Percentiles rank a stretch among this genome's conserved stretches.
Evolutionary conservation across 2,113 vertebrate genomes (phyloP).

Genomic region (Vidua chalybeata): DNA sequence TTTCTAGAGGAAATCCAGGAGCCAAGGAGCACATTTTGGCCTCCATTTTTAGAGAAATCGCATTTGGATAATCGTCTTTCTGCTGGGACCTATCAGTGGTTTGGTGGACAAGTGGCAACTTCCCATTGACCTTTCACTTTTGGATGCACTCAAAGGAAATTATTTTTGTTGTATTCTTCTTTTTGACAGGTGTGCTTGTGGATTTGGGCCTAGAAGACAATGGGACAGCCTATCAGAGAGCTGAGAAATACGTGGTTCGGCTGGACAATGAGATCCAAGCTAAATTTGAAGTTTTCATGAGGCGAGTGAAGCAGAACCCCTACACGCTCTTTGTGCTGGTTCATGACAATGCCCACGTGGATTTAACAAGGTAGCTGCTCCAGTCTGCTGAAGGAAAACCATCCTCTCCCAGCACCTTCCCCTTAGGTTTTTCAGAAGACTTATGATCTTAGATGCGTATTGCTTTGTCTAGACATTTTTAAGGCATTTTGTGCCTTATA

Average conservation of each 20-base stretch:
- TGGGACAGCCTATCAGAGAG: conserved; percentile 81
- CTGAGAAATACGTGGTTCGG: conserved; percentile 92
- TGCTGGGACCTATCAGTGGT: background rate
- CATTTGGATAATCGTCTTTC: background rate
- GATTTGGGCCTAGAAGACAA: conserved; percentile 93
- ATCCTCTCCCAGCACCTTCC: background rate
- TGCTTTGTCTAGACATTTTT: background rate
- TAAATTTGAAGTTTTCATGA: conserved; percentile 96
- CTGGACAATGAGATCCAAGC: conserved; percentile 89
- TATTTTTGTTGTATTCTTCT: background rate
- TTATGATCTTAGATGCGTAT: fast-evolving
- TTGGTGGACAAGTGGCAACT: background rate
- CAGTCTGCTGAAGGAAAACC: background rate
- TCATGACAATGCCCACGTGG: conserved; percentile 94
- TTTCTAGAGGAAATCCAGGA: background rate
- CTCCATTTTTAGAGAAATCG: background rate
- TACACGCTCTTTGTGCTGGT: conserved; percentile 96
- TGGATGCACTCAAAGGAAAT: background rate
- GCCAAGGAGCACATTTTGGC: background rate
- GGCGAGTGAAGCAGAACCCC: conserved; percentile 92
- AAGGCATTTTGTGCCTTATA: background rate
- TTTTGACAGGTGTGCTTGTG: conserved; percentile 87
- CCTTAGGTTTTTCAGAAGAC: background rate
- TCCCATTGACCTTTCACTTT: background rate
- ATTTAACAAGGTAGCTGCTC: conserved; percentile 89